Conservation (phyloP, 2,888 invertebrate species). For the Ormyrus rosae region DNA sequence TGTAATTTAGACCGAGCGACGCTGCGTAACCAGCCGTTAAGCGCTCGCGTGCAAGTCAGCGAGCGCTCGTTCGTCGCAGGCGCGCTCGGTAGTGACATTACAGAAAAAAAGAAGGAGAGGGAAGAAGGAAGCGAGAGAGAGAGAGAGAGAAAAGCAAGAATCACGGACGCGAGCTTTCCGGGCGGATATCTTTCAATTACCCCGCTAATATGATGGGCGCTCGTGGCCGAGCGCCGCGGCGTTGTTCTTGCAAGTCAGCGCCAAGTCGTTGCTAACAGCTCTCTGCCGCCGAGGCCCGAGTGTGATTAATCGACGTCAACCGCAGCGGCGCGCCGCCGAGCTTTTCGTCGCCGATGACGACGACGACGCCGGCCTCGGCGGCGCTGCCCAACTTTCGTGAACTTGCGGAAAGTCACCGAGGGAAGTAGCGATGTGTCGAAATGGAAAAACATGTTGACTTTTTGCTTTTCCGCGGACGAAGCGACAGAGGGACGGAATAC, state of each 20-base stretch:
- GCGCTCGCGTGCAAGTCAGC: conserved; percentile 71
- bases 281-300: conserved; percentile 59
- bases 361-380: neutral
- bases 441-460: too few species aligned
- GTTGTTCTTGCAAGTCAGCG: conserved; percentile 73
- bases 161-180: conserved; percentile 70
- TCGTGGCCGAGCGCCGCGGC: conserved; percentile 51
- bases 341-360: neutral
- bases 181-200: conserved; percentile 76
- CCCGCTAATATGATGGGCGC: conserved; percentile 73
- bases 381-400: neutral
- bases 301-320: conserved; percentile 75
- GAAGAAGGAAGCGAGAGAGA: conserved; percentile 38
- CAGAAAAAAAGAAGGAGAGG: conserved; percentile 57
- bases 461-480: too few species aligned
- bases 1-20: conserved; percentile 57
- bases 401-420: neutral
- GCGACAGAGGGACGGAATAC: too few species aligned
- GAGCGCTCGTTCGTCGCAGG: conserved; percentile 69
- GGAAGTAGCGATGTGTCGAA: too few species aligned
- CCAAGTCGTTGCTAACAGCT: conserved; percentile 73
- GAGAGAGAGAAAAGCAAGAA: conserved; percentile 60
- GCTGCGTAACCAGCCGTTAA: conserved; percentile 59
- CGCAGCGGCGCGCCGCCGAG: conserved; percentile 62
- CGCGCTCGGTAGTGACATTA: conserved; percentile 68